Evolutionary conservation across 2,888 invertebrate genomes (phyloP), one percentile per base, ranked within the genome.

Genomic region (Torymus aiolomorphi): DNA sequence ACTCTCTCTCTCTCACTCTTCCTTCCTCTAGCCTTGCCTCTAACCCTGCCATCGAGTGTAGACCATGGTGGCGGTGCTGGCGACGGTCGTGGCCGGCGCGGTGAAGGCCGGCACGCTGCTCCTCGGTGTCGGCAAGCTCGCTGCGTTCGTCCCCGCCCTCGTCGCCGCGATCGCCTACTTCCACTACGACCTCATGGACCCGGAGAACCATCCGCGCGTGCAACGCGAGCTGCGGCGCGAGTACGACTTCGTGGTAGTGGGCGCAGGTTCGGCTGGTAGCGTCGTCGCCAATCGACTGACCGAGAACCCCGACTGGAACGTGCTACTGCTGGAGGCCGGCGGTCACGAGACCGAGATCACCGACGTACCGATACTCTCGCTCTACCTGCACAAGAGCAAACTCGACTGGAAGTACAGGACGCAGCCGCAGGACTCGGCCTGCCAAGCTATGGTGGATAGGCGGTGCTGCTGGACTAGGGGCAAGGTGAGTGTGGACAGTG

Each of bases 341-440:
- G 96, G 96, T 0, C 96, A 96, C 84, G 97, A 97, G 89, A 96
- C 95, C 0, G 96, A 96, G 87, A 95, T 96, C 67, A 95, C 96
- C 0, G 97, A 97, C 88, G 96, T 97, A 3, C 97, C 97, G 0
- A 92, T 96, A 69, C 90, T 97, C n/a, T 97, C 97, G 61, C 89
- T 97, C 65, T 97, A 96, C 89, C 92, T 97, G 86, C 97, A 97
- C 90, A 96, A 96, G 86, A 97, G 97, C 88, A 96, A 96, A 92
- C 89, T 97, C 86, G 97, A 97, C 90, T 97, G 97, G 97, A 96
- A 96, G 86, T 97, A 96, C 91, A 95, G 96, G 84, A 95, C 97
- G 0, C 96, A 97, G 89, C 95, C 97, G 0, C 96, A 96, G 90
- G 92, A 93, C 65, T 93, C 95, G 0, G 97, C 97, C 0, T 97